Base-by-base conservation (phyloP, 2,888 invertebrate genomes). In the Tetranychus piercei region DNA sequence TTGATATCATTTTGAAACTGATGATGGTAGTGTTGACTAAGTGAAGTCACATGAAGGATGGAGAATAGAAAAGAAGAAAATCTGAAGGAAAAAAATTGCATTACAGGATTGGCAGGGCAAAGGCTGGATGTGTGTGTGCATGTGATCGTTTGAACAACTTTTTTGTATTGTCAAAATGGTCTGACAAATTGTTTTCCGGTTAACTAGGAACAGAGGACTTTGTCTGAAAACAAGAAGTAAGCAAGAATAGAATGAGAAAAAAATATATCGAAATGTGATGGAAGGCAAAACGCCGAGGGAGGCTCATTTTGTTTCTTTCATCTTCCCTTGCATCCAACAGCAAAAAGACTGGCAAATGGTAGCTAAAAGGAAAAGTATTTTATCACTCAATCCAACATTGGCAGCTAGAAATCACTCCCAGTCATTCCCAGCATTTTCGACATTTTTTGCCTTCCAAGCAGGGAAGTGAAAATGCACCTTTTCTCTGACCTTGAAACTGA, bases 111-210 rank as follows among this genome's bases (percentile, higher is more conserved):
- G 55, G 55, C 55, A 55, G 55, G 15, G 55, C 5, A 34, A 34
- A 34, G 34, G 5, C 34, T 34, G 34, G 34, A 34, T 34, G 5
- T 34, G 5, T 34, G 34, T 34, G 34, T 34, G 34, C 34, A 34
- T 55, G 11, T 55, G 55, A 55, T 55, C 15, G 55, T 34, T 34
- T 34, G 55, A 55, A 55, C 55, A 55, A 55, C 55, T 55, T 55
- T 55, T 15, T 55, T 55, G 55, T 55, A 55, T 55, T 55, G 55
- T 55, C 55, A 55, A 55, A 55, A 55, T 55, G 55, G 15, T 55
- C 55, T 55, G 55, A 55, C 55, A 55, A 55, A 55, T 55, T 55
- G 55, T 55, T 55, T 55, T 55, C 55, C 55, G 55, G 55, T 55
- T 55, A 55, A 55, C 55, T 55, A 9, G 15, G 55, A 55, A 55